phyloP scores from a whole-genome alignment of 2,888 invertebrate genomes.

The Parnassius apollo region DNA sequence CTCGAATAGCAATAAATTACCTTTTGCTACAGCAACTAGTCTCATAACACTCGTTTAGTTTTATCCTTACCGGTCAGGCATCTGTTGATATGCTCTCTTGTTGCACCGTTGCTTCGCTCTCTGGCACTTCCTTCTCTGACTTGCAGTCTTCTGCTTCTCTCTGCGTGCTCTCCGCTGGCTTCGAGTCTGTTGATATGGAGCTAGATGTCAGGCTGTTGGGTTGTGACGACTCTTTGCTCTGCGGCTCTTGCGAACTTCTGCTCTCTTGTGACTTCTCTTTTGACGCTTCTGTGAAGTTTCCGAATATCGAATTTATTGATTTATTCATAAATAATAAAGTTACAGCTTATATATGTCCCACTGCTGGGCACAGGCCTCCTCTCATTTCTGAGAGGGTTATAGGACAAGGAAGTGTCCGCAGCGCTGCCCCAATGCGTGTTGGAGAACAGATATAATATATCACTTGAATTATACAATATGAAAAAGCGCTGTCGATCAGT shows the following conservation, averaged over 20 bases:
- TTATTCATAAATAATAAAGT: no score
- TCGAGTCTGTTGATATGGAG: constrained; percentile 65
- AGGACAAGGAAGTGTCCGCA: no score
- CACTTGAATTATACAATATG: no score
- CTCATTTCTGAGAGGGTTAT: no score
- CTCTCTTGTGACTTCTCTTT: constrained; percentile 62
- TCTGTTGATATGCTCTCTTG: constrained; percentile 44
- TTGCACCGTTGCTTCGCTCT: constrained; percentile 38
- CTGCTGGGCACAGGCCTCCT: no score
- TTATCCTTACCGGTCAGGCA: constrained; percentile 65
- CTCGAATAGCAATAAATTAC: constrained; percentile 33
- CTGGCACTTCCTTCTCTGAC: constrained; percentile 41
- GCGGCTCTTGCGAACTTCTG: constrained; percentile 64
- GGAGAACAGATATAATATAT: no score
- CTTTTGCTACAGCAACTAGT: constrained; percentile 51
- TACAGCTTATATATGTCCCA: no score
- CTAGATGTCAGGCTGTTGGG: constrained; percentile 71
- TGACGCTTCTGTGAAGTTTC: constrained; percentile 36
- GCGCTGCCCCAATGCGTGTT: no score
- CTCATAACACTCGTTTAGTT: constrained; percentile 49
- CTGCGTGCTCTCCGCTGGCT: constrained; percentile 57
- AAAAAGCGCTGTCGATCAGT: no score
- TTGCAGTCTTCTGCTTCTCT: constrained; percentile 32
- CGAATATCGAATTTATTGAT: no score
- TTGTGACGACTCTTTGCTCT: constrained; percentile 67